Evolutionary conservation across 2,888 invertebrate species (phyloP).

Genomic region (Imbricaverruca yamaguchii): DNA sequence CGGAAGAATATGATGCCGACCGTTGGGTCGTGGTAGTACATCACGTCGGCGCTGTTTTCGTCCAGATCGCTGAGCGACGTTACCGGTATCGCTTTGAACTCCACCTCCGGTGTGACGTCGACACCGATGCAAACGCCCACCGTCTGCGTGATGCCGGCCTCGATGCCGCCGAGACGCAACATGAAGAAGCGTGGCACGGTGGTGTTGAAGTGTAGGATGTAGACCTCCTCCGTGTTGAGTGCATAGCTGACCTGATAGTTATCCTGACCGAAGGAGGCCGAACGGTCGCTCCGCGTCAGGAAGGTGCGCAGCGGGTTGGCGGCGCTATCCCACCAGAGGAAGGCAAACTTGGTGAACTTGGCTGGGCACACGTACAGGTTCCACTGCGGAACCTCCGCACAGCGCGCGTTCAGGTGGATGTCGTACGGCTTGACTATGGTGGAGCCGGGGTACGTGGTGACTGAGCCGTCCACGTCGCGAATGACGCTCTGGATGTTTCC

Average conservation of each 20-base stretch:
- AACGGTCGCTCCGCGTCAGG: background rate
- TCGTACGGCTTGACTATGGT: slow-evolving; percentile 12
- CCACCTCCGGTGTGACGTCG: background rate
- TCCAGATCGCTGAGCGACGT: background rate
- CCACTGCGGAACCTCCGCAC: slow-evolving; percentile 8
- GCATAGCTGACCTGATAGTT: slow-evolving; percentile 9
- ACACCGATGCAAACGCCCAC: background rate
- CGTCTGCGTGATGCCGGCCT: background rate
- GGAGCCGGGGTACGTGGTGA: background rate
- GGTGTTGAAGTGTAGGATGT: slow-evolving; percentile 19
- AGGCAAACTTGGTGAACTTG: background rate
- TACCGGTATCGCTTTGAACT: background rate
- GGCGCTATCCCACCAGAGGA: background rate
- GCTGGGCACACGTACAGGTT: slow-evolving; percentile 15
- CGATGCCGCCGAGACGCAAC: background rate
- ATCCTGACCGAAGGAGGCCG: background rate
- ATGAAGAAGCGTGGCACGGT: background rate
- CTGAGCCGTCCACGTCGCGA: background rate
- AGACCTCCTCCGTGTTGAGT: background rate
- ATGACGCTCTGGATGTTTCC: slow-evolving; percentile 19
- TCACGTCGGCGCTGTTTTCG: background rate
- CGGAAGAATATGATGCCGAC: background rate
- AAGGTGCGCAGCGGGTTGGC: background rate
- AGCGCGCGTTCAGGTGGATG: slow-evolving; percentile 4
- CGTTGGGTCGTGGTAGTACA: background rate